A percentile compares a stretch with the other conserved stretches of the same genome.
Evolutionary conservation across 2,797 vertebrate species (phyloP).

Genomic region (Melanotaenia parkinsoni): DNA sequence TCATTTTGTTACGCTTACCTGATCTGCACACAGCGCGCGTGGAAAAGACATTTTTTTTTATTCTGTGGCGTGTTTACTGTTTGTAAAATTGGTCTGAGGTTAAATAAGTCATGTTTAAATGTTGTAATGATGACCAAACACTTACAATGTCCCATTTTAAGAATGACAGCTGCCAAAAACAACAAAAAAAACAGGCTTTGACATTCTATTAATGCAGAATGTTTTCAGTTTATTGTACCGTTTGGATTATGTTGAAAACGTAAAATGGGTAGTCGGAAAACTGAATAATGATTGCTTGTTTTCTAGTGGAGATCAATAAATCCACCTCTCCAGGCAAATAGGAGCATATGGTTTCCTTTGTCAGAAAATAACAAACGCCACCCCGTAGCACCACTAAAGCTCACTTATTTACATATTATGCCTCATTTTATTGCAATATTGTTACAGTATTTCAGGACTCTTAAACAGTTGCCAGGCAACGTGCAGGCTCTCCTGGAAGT

Average conservation of each 20-base stretch:
- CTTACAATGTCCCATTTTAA: constrained; percentile 35
- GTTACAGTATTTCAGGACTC: neutral
- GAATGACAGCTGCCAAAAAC: constrained; percentile 56
- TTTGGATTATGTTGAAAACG: constrained; percentile 15
- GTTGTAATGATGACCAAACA: constrained; percentile 33
- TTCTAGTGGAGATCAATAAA: neutral
- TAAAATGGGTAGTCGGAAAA: constrained; percentile 5
- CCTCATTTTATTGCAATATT: constrained; percentile 23
- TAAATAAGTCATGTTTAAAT: constrained; percentile 48
- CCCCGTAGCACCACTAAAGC: constrained; percentile 8
- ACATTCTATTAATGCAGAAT: constrained; percentile 24
- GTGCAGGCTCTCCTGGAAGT: neutral
- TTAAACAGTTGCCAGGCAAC: constrained; percentile 15
- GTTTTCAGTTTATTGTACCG: constrained; percentile 7
- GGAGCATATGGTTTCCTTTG: neutral
- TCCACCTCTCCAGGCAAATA: constrained; percentile 1
- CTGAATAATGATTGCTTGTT: constrained; percentile 3
- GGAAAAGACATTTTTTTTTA: constrained; percentile 42
- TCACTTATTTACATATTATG: constrained; percentile 2
- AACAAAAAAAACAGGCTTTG: neutral
- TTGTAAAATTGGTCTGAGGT: constrained; percentile 44
- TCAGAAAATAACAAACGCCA: neutral
- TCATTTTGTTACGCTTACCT: constrained; percentile 48
- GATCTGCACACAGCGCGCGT: constrained; percentile 13
- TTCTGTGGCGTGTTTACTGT: constrained; percentile 43